A percentile compares a stretch with the other conserved stretches of the same genome.
phyloP scores from a whole-genome alignment of 30 jellyfish, hydroid and myxozoan species.

The Chrysaora quinquecirrha region DNA sequence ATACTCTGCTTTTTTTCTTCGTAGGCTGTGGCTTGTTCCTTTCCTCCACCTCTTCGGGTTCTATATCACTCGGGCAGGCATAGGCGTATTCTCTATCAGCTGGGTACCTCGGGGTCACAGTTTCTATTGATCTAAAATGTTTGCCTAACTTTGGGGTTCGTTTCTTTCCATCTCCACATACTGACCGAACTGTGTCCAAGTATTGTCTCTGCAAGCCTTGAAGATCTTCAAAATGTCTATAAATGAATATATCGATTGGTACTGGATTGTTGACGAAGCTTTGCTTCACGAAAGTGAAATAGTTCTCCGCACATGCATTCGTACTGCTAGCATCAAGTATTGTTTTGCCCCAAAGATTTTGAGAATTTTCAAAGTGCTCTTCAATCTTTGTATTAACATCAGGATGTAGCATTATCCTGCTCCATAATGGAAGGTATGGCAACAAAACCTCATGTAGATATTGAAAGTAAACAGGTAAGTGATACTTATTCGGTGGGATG shows the following conservation, averaged over 20 bases:
- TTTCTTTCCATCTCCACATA: too few relatives aligned
- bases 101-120: slow-evolving; percentile 14
- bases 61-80: neutral
- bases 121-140: too few relatives aligned
- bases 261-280: neutral
- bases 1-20: neutral
- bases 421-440: neutral
- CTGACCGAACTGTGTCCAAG: slow-evolving; percentile 4
- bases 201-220: slow-evolving; percentile 15
- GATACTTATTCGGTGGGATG: neutral
- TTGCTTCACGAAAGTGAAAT: slow-evolving; percentile 15
- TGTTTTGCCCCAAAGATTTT: neutral
- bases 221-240: neutral
- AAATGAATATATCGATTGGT: neutral
- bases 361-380: neutral
- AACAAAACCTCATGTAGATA: neutral
- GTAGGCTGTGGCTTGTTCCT: neutral
- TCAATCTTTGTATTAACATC: neutral
- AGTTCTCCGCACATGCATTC: slow-evolving; percentile 19
- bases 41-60: slow-evolving; percentile 13
- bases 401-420: slow-evolving; percentile 1
- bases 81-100: neutral
- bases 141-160: too few relatives aligned
- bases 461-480: neutral
- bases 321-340: slow-evolving; percentile 1